Evolutionary conservation across 2,888 invertebrate genomes (phyloP).

Genomic region (Lasioglossum pauxillum): DNA sequence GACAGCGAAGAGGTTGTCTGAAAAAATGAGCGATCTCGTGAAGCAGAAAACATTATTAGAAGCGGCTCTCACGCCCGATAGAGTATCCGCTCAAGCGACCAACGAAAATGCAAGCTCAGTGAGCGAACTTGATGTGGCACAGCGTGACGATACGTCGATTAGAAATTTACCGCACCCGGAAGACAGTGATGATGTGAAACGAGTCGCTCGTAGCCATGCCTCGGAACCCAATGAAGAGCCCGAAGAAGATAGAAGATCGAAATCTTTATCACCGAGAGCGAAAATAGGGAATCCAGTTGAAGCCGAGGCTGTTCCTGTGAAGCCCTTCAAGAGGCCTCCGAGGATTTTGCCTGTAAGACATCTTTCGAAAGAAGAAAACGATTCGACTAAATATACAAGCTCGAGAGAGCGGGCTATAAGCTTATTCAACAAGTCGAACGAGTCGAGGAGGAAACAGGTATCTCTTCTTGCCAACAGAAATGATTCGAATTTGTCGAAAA

Average conservation of each 20-base stretch:
- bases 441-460: conserved; percentile 13
- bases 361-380: background rate
- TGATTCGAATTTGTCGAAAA: background rate
- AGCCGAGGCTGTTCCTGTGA: background rate
- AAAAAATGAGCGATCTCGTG: conserved; percentile 46
- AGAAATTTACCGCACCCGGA: conserved; percentile 33
- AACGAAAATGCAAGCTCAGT: conserved; percentile 58
- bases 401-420: conserved; percentile 24
- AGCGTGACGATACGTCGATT: conserved; percentile 23
- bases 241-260: background rate
- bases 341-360: conserved; percentile 20
- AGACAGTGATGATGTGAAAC: conserved; percentile 12
- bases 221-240: background rate
- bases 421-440: conserved; percentile 25
- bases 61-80: conserved; percentile 54
- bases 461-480: conserved; percentile 22
- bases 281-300: background rate
- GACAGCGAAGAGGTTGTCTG: conserved; percentile 30
- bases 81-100: conserved; percentile 54
- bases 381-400: conserved; percentile 15
- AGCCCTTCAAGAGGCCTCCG: conserved; percentile 29
- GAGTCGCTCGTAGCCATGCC: conserved; percentile 13
- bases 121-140: conserved; percentile 27
- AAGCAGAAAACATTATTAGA: conserved; percentile 60
- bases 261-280: background rate